Evolutionary conservation across 1,140 invertebrate species (phyloP), one percentile per base, ranked within the genome.

Genomic region (Berghia stephanieae): DNA sequence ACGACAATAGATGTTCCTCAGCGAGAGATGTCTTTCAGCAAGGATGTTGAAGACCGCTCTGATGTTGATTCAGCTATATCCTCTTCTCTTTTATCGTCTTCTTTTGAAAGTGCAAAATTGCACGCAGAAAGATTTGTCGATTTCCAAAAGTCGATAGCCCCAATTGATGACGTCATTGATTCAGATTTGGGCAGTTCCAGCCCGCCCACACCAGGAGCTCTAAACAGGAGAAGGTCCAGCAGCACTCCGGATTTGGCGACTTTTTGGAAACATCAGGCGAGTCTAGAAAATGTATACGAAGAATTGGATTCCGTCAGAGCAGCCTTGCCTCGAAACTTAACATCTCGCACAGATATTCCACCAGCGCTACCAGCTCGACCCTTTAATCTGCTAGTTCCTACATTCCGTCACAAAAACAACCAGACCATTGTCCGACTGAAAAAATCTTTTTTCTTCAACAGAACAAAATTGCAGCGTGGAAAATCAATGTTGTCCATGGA

Each of bases 341-440:
- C 13, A 60, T 18, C 42, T 27, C 5, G 43, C 27, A 2, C n/a
- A 13, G 55, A 75, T 21, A 49, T 36, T 31, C 72, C 72, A 34
- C 72, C 72, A 8, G 72, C 55, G 6, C 44, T 75, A 6, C 72
- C 72, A n/a, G 72, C 52, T 6, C 21, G 72, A 34, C 72, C 72
- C 3, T 4, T 27, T 21, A 27, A 21, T 21, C 24, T 16, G 10
- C 6, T 24, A 60, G 31, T 5, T 3, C 3, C 8, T 3, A 44
- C 24, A 18, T n/a, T n/a, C n/a, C n/a, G n/a, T n/a, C n/a, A 2
- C 13, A 36, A 16, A 55, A 52, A 71, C 10, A 71, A 46, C 13
- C 40, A 44, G 6, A 24, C 43, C 24, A 4, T 71, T 52, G 44
- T 71, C n/a, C 38, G 34, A 4, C 5, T 5, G 4, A 27, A 71